phyloP scores from a whole-genome alignment of 2,113 vertebrate species.

The Hippocampus zosterae region DNA sequence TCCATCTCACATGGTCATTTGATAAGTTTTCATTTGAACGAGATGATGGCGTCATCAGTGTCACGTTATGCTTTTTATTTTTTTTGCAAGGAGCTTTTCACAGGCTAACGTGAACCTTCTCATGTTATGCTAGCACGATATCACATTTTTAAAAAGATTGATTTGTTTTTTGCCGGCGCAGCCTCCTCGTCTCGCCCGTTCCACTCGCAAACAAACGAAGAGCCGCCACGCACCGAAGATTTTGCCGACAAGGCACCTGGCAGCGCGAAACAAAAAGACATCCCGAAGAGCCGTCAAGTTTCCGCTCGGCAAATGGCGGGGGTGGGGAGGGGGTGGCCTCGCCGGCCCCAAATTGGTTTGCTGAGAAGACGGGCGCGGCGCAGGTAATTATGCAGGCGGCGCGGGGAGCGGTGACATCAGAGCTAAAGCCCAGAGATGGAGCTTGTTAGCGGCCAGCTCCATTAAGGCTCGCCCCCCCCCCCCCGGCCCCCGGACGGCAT shows the following conservation, averaged over 20 bases:
- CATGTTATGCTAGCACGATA: too few relatives aligned
- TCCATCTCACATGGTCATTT: too few relatives aligned
- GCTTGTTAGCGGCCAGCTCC: slow-evolving; percentile 85
- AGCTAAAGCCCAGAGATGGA: slow-evolving; percentile 73
- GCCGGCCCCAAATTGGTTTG: slow-evolving; percentile 66
- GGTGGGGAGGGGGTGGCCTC: slow-evolving; percentile 44
- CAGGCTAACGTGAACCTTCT: too few relatives aligned
- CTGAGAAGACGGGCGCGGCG: slow-evolving; percentile 66
- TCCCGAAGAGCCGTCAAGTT: slow-evolving; percentile 31
- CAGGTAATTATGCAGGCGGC: slow-evolving; percentile 75
- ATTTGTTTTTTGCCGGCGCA: neutral
- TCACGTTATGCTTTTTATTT: too few relatives aligned
- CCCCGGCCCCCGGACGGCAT: slow-evolving; percentile 41
- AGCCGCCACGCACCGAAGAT: neutral
- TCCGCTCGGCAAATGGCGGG: slow-evolving; percentile 63
- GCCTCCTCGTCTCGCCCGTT: slow-evolving; percentile 37
- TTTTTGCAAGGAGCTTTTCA: too few relatives aligned
- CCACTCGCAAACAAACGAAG: slow-evolving; percentile 36
- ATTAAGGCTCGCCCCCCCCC: slow-evolving; percentile 56
- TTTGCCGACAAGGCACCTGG: slow-evolving; percentile 52
- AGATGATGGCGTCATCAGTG: too few relatives aligned
- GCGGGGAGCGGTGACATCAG: slow-evolving; percentile 63
- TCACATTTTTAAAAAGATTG: too few relatives aligned
- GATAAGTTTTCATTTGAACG: too few relatives aligned
- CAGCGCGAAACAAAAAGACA: slow-evolving; percentile 42